Evolutionary conservation across 2,888 invertebrate species (phyloP).

Genomic region (Callinectes sapidus): DNA sequence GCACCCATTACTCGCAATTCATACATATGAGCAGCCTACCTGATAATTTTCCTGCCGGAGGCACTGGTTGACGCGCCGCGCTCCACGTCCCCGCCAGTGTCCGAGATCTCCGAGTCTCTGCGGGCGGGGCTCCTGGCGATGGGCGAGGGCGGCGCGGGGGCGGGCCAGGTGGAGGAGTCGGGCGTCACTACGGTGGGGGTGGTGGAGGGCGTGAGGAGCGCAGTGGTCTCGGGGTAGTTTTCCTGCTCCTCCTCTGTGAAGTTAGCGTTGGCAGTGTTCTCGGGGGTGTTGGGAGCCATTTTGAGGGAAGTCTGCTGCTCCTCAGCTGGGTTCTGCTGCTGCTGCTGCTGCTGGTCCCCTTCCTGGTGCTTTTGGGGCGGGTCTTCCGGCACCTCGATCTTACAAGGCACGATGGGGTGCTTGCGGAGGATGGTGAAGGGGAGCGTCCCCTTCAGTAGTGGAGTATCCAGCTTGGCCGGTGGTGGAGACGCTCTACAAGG

Average conservation of each 20-base stretch:
- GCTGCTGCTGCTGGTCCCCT: background rate
- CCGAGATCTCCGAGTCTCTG: background rate
- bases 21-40: conserved; percentile 29
- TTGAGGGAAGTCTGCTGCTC: background rate
- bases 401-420: conserved; percentile 7
- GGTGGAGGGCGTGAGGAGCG: conserved; percentile 11
- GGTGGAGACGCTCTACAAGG: background rate
- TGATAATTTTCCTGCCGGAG: conserved; percentile 50
- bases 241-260: conserved; percentile 31
- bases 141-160: conserved; percentile 42
- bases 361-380: background rate
- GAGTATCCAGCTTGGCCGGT: conserved; percentile 52
- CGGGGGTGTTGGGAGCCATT: conserved; percentile 52
- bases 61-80: background rate
- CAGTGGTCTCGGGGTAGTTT: conserved; percentile 11
- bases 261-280: conserved; percentile 12
- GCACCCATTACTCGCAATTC: background rate
- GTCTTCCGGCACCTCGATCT: conserved; percentile 33
- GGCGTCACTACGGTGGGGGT: background rate
- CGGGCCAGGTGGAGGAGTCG: conserved; percentile 29
- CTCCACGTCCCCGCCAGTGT: background rate
- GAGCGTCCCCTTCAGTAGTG: conserved; percentile 52
- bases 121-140: conserved; percentile 36
- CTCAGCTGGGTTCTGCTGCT: background rate
- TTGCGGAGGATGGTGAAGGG: conserved; percentile 49